Evolutionary conservation across 2,888 invertebrate genomes (phyloP).

Genomic region (Dione juno): DNA sequence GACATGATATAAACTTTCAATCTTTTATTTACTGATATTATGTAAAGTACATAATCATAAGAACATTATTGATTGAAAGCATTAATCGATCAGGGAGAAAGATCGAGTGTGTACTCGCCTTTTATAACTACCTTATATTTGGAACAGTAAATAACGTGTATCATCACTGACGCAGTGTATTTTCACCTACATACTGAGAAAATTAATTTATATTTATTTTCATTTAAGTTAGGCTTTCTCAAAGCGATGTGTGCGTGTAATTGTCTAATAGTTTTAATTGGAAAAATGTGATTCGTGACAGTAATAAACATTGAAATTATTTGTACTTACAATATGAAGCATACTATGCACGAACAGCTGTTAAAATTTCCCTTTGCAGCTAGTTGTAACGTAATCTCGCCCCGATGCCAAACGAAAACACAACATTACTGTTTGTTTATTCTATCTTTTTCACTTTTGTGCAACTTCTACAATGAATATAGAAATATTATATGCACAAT

Average conservation of each 20-base stretch:
- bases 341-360: constrained; percentile 78
- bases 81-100: background rate
- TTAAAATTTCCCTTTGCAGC: constrained; percentile 61
- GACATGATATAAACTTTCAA: background rate
- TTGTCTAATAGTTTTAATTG: background rate
- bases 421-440: constrained; percentile 66
- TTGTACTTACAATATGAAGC: constrained; percentile 75
- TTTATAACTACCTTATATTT: background rate
- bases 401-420: constrained; percentile 69
- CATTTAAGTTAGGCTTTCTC: background rate
- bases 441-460: constrained; percentile 50
- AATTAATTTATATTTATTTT: background rate
- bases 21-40: background rate
- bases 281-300: background rate
- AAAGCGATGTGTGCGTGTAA: background rate
- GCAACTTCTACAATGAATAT: constrained; percentile 31
- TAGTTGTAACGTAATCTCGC: constrained; percentile 55
- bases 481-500: constrained; percentile 34
- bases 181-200: background rate
- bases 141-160: background rate
- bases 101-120: background rate
- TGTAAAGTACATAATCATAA: background rate
- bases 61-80: background rate
- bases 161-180: background rate
- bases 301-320: constrained; percentile 23